A percentile compares a stretch with the other conserved stretches of the same genome.
phyloP scores from a whole-genome alignment of 2,797 vertebrate species.

The Odontamblyopus rebecca region DNA sequence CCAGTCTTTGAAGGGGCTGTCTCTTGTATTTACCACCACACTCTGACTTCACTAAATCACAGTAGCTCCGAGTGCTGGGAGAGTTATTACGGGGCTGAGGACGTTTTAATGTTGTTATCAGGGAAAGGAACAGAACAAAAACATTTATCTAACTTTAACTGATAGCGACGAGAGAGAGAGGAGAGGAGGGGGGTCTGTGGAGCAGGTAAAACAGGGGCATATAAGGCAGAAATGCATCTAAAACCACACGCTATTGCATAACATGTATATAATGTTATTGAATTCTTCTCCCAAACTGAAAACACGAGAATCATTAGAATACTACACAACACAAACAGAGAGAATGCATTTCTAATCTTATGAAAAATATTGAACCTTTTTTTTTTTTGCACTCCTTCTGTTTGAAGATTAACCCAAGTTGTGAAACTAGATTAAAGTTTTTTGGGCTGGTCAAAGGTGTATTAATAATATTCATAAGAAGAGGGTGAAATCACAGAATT shows the following conservation, averaged over 20 bases:
- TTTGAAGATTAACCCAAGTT: no score
- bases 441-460: no score
- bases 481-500: no score
- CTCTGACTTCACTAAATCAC: conserved; percentile 32
- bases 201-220: neutral
- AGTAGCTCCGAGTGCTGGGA: neutral
- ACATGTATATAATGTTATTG: no score
- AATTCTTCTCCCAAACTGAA: no score
- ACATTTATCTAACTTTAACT: conserved; percentile 22
- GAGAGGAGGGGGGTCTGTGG: conserved; percentile 22
- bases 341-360: no score
- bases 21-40: conserved; percentile 56
- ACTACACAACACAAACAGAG: no score
- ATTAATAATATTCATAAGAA: no score
- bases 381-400: no score
- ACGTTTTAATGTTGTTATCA: conserved; percentile 23
- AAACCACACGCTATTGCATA: neutral
- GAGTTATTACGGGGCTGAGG: conserved; percentile 33
- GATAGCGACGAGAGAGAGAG: conserved; percentile 8
- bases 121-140: conserved; percentile 28
- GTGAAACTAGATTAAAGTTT: no score
- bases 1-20: conserved; percentile 44
- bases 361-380: no score
- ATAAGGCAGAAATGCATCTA: neutral
- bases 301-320: no score